A percentile compares a stretch with the other conserved stretches of the same genome.
These are phyloP conservation scores for Porites divaricata DNA, from an alignment of 92 coral and sea anemone species.

Conservation along the genomic window DNA sequence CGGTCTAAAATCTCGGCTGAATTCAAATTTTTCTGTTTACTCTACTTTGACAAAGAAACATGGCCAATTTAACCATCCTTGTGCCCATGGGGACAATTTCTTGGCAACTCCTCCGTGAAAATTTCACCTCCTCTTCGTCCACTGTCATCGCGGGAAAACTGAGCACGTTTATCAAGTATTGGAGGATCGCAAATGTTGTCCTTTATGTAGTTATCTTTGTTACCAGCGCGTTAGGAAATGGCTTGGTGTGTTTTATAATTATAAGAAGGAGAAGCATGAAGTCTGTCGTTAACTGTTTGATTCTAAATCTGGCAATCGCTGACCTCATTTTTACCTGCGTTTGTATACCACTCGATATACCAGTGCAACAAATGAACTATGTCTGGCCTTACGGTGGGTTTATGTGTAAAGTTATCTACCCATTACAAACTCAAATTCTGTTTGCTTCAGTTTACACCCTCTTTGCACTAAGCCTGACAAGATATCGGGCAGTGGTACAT, in stretches of 20 bases:
- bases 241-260: constrained; percentile 67
- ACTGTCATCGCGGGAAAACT: neutral
- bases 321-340: constrained; percentile 73
- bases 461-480: constrained; percentile 55
- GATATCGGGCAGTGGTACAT: constrained; percentile 85
- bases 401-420: constrained; percentile 75
- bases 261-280: constrained; percentile 68
- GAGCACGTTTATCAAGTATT: constrained; percentile 11
- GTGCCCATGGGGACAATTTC: neutral
- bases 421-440: constrained; percentile 73
- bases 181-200: constrained; percentile 13
- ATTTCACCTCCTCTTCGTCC: neutral
- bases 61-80: neutral
- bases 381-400: constrained; percentile 75
- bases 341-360: constrained; percentile 79
- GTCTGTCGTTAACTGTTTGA: constrained; percentile 75
- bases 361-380: constrained; percentile 67
- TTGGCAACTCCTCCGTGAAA: neutral
- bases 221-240: constrained; percentile 69
- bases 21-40: neutral
- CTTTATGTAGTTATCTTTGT: constrained; percentile 58
- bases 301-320: constrained; percentile 76
- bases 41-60: neutral
- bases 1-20: no score
- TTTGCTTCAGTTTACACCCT: constrained; percentile 75